Conservation (phyloP, 2,113 vertebrate genomes). For the Nesoenas mayeri region DNA sequence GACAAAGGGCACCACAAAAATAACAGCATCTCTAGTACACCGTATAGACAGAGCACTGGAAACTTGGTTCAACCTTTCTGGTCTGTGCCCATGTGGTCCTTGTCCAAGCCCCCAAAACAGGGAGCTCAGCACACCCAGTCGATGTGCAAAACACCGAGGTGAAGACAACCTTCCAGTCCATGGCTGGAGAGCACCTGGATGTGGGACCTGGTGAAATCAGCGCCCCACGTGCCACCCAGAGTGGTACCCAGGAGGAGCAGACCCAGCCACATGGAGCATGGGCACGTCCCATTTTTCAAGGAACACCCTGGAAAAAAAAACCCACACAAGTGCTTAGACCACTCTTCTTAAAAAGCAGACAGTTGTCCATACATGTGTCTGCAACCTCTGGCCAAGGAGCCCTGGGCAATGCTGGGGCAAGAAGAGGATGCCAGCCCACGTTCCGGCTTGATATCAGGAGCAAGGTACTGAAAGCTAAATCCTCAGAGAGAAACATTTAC, state of each 20-base stretch:
- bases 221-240: rapidly evolving
- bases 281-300: rapidly evolving
- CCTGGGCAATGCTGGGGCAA: rapidly evolving
- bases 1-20: not conserved
- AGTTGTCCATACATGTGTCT: rapidly evolving
- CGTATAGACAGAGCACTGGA: rapidly evolving
- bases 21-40: rapidly evolving
- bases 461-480: not conserved
- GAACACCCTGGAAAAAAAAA: not conserved
- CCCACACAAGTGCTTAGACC: not conserved
- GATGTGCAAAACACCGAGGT: rapidly evolving
- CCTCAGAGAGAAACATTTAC: not conserved
- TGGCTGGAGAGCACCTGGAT: not conserved
- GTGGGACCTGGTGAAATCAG: rapidly evolving
- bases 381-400: not conserved
- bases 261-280: not conserved
- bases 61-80: not conserved
- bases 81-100: not conserved
- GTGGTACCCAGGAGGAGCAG: not conserved
- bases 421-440: not conserved
- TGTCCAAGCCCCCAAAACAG: not conserved
- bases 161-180: not conserved
- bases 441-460: not conserved
- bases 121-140: not conserved
- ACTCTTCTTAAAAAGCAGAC: not conserved